Conservation (phyloP, 2,888 invertebrate genomes). For the Coelopa pilipes region DNA sequence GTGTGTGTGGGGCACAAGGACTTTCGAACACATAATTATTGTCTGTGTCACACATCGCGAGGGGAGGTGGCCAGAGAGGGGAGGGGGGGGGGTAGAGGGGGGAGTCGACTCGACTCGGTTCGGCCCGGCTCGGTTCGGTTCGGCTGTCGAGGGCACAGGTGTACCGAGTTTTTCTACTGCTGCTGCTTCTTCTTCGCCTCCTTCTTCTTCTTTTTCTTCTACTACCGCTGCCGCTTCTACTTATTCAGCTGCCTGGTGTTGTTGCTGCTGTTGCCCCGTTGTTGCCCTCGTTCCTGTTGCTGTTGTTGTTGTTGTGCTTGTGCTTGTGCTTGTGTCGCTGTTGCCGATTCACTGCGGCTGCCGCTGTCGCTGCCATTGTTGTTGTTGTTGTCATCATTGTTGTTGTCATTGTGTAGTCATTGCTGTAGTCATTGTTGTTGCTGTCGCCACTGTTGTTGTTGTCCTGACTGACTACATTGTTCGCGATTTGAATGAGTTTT, state of each 20-base stretch:
- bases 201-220: slow-evolving; percentile 1
- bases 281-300: neutral
- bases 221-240: neutral
- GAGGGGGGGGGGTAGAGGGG: neutral
- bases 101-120: no score
- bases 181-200: neutral
- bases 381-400: neutral
- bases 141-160: slow-evolving; percentile 22
- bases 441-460: neutral
- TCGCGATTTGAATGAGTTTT: slow-evolving; percentile 4
- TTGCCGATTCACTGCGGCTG: slow-evolving; percentile 1
- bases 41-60: slow-evolving; percentile 15
- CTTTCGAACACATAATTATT: slow-evolving; percentile 26
- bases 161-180: slow-evolving; percentile 4
- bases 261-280: slow-evolving; percentile 1
- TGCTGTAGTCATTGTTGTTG: neutral
- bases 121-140: no score
- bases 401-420: neutral
- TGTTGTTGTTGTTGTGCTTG: slow-evolving; percentile 11
- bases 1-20: slow-evolving; percentile 23
- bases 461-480: neutral
- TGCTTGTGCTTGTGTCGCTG: no score
- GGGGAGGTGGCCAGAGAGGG: neutral
- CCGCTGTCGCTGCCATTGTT: neutral
- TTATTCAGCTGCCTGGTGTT: neutral